Evolutionary conservation across 2,797 vertebrate genomes (phyloP).

Genomic region (Lateolabrax maculatus): DNA sequence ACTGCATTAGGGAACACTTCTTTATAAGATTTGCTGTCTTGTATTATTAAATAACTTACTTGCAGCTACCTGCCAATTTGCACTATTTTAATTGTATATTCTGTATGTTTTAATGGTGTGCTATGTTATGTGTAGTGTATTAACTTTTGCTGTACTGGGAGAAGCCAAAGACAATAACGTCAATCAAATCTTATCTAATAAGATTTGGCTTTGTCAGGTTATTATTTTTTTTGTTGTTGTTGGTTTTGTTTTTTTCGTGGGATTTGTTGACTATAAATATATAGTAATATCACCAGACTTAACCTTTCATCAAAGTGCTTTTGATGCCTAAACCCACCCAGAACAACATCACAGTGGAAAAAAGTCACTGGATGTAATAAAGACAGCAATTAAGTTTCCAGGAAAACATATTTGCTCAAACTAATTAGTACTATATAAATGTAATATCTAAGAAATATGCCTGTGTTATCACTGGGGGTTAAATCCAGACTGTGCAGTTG

Average conservation of each 20-base stretch:
- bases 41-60: no score
- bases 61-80: no score
- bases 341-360: background rate
- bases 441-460: background rate
- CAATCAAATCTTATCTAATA: background rate
- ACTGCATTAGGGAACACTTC: no score
- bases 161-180: no score
- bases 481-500: conserved; percentile 1
- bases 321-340: background rate
- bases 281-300: background rate
- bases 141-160: no score
- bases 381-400: background rate
- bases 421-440: background rate
- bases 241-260: background rate
- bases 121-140: no score
- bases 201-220: background rate
- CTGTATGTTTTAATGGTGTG: no score
- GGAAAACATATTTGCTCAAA: background rate
- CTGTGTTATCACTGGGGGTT: conserved; percentile 15
- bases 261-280: background rate
- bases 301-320: background rate
- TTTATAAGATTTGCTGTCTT: no score
- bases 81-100: no score
- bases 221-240: background rate
- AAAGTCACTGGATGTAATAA: background rate